Percentiles rank a stretch among this genome's conserved stretches.
Conservation (phyloP, 2,797 vertebrate genomes). For the Mus spretus region DNA sequence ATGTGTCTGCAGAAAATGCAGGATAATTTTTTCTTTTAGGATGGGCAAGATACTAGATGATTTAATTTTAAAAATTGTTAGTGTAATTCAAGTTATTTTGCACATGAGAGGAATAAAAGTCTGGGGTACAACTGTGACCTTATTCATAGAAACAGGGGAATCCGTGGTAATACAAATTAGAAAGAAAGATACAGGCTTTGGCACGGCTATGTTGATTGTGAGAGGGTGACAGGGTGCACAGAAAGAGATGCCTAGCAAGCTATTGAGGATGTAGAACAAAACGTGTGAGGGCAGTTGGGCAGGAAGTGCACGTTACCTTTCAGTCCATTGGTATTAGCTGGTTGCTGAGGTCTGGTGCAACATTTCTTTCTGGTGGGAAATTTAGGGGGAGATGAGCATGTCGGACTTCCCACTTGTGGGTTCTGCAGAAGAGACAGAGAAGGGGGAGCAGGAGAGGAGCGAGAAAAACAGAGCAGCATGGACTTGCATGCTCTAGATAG, state of each 20-base stretch:
- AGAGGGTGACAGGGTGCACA: neutral
- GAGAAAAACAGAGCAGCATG: neutral
- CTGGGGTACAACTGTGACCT: neutral
- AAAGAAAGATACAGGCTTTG: neutral
- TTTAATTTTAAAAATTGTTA: neutral
- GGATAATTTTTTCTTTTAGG: neutral
- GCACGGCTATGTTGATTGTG: neutral
- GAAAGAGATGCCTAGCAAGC: neutral
- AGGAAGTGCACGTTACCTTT: neutral
- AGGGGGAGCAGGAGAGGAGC: neutral
- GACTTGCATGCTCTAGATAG: neutral
- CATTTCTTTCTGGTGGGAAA: neutral
- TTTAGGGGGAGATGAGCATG: neutral
- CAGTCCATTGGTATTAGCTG: neutral
- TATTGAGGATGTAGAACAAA: neutral
- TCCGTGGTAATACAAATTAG: neutral
- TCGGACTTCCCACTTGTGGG: neutral
- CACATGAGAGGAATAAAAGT: neutral
- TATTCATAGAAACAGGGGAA: neutral
- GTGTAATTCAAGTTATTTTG: neutral
- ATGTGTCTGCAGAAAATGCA: neutral
- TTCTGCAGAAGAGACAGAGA: neutral
- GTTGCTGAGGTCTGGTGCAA: neutral
- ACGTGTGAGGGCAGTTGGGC: neutral
- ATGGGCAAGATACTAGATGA: neutral